A percentile compares a stretch with the other conserved stretches of the same genome.
Evolutionary conservation across 2,888 invertebrate species (phyloP).

Genomic region (Oxytorus armatus): DNA sequence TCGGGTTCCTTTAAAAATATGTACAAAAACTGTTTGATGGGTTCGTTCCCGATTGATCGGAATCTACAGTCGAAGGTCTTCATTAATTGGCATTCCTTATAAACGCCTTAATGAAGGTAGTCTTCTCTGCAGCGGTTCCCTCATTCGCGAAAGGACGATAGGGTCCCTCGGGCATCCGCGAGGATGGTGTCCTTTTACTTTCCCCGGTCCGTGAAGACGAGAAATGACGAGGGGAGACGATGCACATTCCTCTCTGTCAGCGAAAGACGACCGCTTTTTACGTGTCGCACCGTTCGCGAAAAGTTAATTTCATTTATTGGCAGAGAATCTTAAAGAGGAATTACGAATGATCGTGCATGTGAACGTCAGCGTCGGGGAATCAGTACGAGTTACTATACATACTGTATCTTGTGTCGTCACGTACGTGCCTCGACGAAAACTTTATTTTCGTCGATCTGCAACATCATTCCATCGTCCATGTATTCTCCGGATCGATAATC

Average conservation of each 20-base stretch:
- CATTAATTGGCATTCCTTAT: conserved; percentile 5
- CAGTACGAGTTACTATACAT: not conserved
- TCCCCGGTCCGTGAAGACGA: not conserved
- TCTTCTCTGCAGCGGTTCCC: not conserved
- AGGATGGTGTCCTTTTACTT: not conserved
- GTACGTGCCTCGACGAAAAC: conserved; percentile 70
- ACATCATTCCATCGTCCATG: conserved; percentile 26
- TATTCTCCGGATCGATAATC: conserved; percentile 74
- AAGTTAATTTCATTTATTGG: conserved; percentile 77
- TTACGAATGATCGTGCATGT: conserved; percentile 9
- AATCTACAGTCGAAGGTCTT: not conserved
- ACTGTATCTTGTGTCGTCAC: conserved; percentile 19
- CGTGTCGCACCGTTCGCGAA: conserved; percentile 65
- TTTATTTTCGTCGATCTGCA: conserved; percentile 73
- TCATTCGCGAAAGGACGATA: conserved; percentile 40
- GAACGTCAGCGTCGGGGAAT: conserved; percentile 60
- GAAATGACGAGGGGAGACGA: not conserved
- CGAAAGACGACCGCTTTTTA: conserved; percentile 74
- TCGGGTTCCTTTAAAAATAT: too few relatives aligned
- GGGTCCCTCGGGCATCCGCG: not conserved
- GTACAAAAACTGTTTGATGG: too few relatives aligned
- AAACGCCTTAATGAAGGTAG: not conserved
- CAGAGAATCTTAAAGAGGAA: conserved; percentile 54
- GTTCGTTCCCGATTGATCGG: not conserved
- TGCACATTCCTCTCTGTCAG: conserved; percentile 57